phyloP scores from a whole-genome alignment of 2,797 vertebrate species.

The Sebastes elongatus region DNA sequence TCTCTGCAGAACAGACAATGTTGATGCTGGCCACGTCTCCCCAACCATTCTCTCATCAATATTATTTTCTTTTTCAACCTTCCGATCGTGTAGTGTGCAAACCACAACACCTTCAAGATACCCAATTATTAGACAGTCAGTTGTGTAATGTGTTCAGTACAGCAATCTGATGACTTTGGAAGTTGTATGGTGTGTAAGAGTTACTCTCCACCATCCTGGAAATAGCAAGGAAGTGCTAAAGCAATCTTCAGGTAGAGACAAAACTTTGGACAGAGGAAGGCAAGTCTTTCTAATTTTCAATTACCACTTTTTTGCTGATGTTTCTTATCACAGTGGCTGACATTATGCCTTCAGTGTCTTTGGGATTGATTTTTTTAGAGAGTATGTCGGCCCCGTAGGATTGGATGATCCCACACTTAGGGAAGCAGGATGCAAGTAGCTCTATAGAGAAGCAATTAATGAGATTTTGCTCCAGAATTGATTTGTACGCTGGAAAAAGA shows the following conservation, averaged over 20 bases:
- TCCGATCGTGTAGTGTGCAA: not conserved
- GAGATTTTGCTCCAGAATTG: constrained; percentile 67
- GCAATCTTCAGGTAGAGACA: constrained; percentile 13
- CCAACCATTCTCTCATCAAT: not conserved
- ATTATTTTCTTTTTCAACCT: not conserved
- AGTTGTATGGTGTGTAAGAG: not conserved
- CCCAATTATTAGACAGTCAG: not conserved
- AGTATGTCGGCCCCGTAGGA: constrained; percentile 42
- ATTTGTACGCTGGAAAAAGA: constrained; percentile 52
- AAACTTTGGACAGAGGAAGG: constrained; percentile 20
- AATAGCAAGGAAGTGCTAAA: constrained; percentile 12
- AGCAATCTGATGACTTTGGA: not conserved
- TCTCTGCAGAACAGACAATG: not conserved
- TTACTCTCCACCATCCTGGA: not conserved
- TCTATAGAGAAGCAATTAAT: constrained; percentile 66
- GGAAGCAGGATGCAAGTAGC: constrained; percentile 58
- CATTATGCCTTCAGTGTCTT: constrained; percentile 59
- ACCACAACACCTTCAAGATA: not conserved
- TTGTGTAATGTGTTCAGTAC: not conserved
- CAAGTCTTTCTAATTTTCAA: constrained; percentile 54
- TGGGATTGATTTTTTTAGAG: constrained; percentile 56
- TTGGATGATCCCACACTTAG: constrained; percentile 49
- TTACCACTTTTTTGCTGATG: constrained; percentile 62
- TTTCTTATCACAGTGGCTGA: constrained; percentile 50
- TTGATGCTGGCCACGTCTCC: not conserved